Evolutionary conservation across 2,113 vertebrate species (phyloP).

Genomic region (Pseudorhombus dupliciocellatus): DNA sequence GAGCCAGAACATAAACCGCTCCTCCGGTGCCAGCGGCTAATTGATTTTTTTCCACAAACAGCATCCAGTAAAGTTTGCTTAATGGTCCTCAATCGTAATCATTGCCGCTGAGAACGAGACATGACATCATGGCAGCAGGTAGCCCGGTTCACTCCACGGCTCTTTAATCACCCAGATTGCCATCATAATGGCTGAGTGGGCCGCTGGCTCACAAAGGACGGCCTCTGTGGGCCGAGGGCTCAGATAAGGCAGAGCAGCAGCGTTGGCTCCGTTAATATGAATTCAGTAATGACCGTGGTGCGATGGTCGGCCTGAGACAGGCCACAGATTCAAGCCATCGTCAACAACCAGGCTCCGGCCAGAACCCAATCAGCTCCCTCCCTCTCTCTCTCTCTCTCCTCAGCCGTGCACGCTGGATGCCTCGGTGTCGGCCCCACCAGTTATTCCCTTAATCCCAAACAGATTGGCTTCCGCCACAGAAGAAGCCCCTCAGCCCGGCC

Average conservation of each 20-base stretch:
- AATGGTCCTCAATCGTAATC: conserved; percentile 73
- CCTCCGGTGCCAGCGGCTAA: conserved; percentile 66
- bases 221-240: conserved; percentile 61
- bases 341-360: conserved; percentile 50
- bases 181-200: conserved; percentile 70
- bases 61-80: conserved; percentile 60
- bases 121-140: conserved; percentile 81
- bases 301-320: conserved; percentile 36
- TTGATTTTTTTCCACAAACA: conserved; percentile 76
- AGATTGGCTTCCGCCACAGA: conserved; percentile 81
- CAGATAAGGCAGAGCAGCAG: too few species aligned
- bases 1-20: conserved; percentile 50
- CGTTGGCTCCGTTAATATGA: too few species aligned
- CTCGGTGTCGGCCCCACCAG: conserved; percentile 79
- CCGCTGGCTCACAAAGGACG: conserved; percentile 59
- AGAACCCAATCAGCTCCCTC: conserved; percentile 69
- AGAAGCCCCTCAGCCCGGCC: conserved; percentile 79
- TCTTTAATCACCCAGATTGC: conserved; percentile 74
- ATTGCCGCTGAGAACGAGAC: conserved; percentile 70
- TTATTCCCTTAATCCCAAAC: conserved; percentile 83
- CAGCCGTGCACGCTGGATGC: conserved; percentile 68
- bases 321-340: conserved; percentile 57
- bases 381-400: conserved; percentile 27
- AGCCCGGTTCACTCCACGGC: conserved; percentile 69
- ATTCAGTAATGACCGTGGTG: too few species aligned